Percentiles rank a stretch among this genome's conserved stretches.
These are phyloP conservation scores for Cuculus canorus DNA, from an alignment of 2,797 vertebrate genomes.

Conservation along the genomic window DNA sequence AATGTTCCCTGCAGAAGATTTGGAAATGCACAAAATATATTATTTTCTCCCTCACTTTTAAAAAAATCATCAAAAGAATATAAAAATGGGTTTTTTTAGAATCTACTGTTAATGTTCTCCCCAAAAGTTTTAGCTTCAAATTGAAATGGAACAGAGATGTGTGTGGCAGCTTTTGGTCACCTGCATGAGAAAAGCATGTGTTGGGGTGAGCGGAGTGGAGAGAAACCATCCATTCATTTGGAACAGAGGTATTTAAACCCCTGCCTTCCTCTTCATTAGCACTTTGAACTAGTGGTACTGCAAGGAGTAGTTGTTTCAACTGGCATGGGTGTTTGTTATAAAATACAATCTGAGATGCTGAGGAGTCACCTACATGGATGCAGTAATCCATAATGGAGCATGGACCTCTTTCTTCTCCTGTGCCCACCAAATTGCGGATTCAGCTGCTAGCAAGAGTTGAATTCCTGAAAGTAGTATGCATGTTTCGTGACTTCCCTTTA, in stretches of 20 bases:
- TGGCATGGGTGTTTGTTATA: background rate
- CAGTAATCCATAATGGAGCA: background rate
- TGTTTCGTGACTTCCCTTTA: background rate
- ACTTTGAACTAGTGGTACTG: background rate
- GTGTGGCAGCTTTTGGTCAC: background rate
- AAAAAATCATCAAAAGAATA: constrained; percentile 57
- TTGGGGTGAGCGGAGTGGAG: background rate
- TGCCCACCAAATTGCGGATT: background rate
- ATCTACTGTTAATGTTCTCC: background rate
- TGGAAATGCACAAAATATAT: constrained; percentile 16
- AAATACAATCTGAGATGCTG: background rate
- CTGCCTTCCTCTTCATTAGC: background rate
- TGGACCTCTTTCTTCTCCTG: background rate
- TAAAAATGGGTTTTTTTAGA: constrained; percentile 38
- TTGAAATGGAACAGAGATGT: background rate
- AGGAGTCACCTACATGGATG: background rate
- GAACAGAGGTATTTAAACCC: background rate
- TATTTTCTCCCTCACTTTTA: constrained; percentile 15
- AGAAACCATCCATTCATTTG: background rate
- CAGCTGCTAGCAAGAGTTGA: background rate
- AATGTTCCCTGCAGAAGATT: constrained; percentile 43
- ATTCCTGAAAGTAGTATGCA: background rate
- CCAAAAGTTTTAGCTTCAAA: background rate
- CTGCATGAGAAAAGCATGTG: background rate
- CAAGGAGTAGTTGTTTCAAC: background rate